Percentiles rank a stretch among this genome's conserved stretches.
These are phyloP conservation scores for Enteromius radiatus DNA, from an alignment of 2,797 vertebrate species.

Conservation along the genomic window DNA sequence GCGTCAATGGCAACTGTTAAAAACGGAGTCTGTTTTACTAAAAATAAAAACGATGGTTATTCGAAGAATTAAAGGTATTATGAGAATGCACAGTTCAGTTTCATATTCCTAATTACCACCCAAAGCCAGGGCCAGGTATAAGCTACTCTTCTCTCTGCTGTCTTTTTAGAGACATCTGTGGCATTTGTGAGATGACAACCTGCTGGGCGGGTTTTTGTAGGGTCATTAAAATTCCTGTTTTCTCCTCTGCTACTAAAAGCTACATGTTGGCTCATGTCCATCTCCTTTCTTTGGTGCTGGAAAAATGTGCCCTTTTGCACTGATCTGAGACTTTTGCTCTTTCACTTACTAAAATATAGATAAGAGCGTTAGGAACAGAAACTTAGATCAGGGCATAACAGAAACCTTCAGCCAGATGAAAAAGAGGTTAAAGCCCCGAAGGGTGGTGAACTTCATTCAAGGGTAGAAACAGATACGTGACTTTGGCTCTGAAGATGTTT, in stretches of 20 bases:
- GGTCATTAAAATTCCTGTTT: slow-evolving; percentile 75
- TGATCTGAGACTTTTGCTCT: slow-evolving; percentile 42
- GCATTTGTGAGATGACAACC: slow-evolving; percentile 74
- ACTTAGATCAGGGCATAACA: slow-evolving; percentile 61
- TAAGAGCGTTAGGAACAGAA: background rate
- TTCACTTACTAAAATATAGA: slow-evolving; percentile 5
- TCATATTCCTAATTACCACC: background rate
- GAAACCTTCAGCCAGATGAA: slow-evolving; percentile 39
- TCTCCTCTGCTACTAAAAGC: slow-evolving; percentile 59
- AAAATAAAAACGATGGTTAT: background rate
- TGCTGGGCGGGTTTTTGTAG: slow-evolving; percentile 76
- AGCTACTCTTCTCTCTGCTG: background rate
- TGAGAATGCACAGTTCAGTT: background rate
- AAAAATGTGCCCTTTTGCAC: slow-evolving; percentile 27
- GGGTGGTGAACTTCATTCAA: slow-evolving; percentile 42
- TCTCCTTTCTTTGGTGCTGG: slow-evolving; percentile 39
- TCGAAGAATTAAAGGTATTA: background rate
- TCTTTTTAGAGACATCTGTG: slow-evolving; percentile 67
- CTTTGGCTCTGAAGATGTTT: slow-evolving; percentile 60
- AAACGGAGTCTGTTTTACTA: background rate
- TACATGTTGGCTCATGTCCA: slow-evolving; percentile 59
- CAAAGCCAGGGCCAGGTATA: background rate
- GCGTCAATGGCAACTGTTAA: background rate
- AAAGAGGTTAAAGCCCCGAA: slow-evolving; percentile 33
- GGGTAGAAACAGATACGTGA: slow-evolving; percentile 46